Evolutionary conservation across 2,113 vertebrate genomes (phyloP).

Genomic region (Oryzias curvinotus): DNA sequence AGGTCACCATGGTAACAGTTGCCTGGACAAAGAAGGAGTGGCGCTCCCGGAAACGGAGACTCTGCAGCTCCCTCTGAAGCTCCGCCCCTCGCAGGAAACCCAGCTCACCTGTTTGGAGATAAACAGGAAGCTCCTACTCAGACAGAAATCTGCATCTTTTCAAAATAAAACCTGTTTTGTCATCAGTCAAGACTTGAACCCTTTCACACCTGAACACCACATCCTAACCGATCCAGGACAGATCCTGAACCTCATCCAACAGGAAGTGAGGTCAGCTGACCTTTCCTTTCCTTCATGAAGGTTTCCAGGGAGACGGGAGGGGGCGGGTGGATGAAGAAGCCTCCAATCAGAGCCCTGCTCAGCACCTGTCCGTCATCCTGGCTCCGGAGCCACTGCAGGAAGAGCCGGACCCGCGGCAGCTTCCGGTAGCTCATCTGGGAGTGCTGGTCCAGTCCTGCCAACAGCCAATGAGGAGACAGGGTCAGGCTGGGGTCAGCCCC

Average conservation of each 20-base stretch:
- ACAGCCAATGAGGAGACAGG: slow-evolving; percentile 18
- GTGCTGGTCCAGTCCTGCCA: slow-evolving; percentile 58
- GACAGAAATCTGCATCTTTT: background rate
- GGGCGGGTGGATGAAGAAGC: slow-evolving; percentile 72
- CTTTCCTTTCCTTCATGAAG: slow-evolving; percentile 64
- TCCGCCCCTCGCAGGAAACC: slow-evolving; percentile 71
- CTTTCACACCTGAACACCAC: too few relatives aligned
- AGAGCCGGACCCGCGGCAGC: slow-evolving; percentile 48
- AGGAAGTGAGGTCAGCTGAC: slow-evolving; percentile 32
- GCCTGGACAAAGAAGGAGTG: slow-evolving; percentile 74
- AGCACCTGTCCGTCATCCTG: slow-evolving; percentile 65
- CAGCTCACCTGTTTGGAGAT: slow-evolving; percentile 50
- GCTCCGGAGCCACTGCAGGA: slow-evolving; percentile 71
- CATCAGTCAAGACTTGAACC: too few relatives aligned
- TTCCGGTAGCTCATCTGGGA: slow-evolving; percentile 71
- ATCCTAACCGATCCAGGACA: too few relatives aligned
- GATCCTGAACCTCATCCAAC: background rate
- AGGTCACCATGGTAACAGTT: slow-evolving; percentile 59
- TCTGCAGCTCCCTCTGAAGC: slow-evolving; percentile 62
- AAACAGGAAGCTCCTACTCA: background rate
- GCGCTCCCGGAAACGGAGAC: slow-evolving; percentile 73
- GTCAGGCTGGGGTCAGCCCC: background rate
- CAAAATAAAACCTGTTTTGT: too few relatives aligned
- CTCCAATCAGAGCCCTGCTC: slow-evolving; percentile 70
- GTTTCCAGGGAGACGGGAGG: slow-evolving; percentile 68